phyloP scores from a whole-genome alignment of 2,797 vertebrate species.

The Cryptoprocta ferox region DNA sequence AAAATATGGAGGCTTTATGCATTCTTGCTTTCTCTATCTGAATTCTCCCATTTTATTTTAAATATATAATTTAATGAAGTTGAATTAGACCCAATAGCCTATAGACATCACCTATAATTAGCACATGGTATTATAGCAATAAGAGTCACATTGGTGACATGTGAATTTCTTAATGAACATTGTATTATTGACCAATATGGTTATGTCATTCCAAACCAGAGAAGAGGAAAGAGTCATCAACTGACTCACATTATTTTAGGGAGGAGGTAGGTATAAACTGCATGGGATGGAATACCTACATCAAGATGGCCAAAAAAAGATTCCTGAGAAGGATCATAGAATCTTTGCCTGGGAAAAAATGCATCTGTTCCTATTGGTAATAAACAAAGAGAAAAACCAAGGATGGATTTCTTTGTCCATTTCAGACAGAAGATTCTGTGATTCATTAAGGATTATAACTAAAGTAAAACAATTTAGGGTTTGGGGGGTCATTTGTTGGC shows the following conservation, averaged over 20 bases:
- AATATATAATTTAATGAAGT: background rate
- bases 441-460: background rate
- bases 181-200: background rate
- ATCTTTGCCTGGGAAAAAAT: background rate
- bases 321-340: background rate
- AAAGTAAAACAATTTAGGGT: conserved; percentile 3
- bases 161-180: background rate
- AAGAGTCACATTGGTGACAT: background rate
- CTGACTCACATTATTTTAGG: background rate
- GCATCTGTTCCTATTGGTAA: background rate
- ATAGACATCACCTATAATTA: background rate
- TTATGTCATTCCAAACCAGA: background rate
- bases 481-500: background rate
- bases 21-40: background rate
- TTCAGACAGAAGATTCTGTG: conserved; percentile 7
- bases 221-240: background rate
- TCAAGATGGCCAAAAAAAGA: background rate
- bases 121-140: background rate
- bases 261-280: background rate
- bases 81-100: conserved; percentile 26
- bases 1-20: background rate
- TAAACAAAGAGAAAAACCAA: background rate
- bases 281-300: background rate
- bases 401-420: background rate
- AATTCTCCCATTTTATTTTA: background rate